Evolutionary conservation across 1,140 invertebrate species (phyloP).

Genomic region (Sitodiplosis mosellana): DNA sequence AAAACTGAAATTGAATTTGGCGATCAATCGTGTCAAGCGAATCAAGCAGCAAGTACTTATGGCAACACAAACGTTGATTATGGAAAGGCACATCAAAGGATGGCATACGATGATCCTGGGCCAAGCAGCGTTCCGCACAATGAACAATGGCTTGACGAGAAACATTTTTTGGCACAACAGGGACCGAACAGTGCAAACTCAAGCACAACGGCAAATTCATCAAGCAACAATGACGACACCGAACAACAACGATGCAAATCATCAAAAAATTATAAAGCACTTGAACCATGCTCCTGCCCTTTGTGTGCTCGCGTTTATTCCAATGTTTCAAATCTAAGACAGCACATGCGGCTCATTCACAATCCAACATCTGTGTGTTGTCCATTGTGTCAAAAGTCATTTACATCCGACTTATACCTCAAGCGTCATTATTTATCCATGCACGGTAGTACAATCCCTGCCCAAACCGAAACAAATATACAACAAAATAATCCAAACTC

Average conservation of each 20-base stretch:
- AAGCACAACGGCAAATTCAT: not conserved
- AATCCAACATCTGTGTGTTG: constrained; percentile 55
- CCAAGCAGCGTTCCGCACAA: not conserved
- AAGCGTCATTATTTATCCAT: constrained; percentile 44
- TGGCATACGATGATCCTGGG: not conserved
- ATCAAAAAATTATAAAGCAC: constrained; percentile 27
- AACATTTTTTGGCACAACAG: not conserved
- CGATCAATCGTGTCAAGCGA: too few relatives aligned
- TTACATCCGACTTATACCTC: constrained; percentile 60
- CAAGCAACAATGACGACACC: not conserved
- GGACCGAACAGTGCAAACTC: not conserved
- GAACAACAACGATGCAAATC: too few relatives aligned
- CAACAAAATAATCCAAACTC: too few relatives aligned
- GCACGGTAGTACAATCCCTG: constrained; percentile 15
- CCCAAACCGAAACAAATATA: too few relatives aligned
- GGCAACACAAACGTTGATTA: too few relatives aligned
- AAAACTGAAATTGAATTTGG: too few relatives aligned
- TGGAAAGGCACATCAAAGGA: too few relatives aligned
- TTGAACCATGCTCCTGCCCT: constrained; percentile 48
- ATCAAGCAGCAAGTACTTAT: too few relatives aligned
- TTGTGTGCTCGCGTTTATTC: constrained; percentile 61
- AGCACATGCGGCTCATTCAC: constrained; percentile 63
- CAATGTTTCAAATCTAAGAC: constrained; percentile 59
- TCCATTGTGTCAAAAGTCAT: constrained; percentile 51
- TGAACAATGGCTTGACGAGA: constrained; percentile 1